Base-by-base conservation (phyloP, 2,113 vertebrate species). In the Dinomys branickii region DNA sequence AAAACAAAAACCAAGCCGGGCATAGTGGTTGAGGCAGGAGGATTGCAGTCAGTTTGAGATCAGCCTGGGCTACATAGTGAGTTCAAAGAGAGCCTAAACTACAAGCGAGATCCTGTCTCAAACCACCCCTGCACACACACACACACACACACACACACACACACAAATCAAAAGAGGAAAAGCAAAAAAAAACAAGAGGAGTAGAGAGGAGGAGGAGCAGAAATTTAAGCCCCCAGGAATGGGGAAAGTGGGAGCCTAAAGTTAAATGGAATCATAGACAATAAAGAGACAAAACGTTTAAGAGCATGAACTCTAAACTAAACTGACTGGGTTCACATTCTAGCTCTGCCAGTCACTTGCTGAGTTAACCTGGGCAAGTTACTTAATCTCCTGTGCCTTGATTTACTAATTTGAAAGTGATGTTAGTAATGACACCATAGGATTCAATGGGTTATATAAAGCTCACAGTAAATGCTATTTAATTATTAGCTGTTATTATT, bases 391-490 rank as follows among this genome's bases (percentile, higher is more conserved):
- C 91, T 78, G 14, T 78, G 24, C 44, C 12, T 87, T 80, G 63
- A 71, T 65, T 95, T 93, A 89, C 14, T 75, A 82, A 89, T 91
- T 82, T 86, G 38, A 86, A 97, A 93, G 87, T 82, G 35, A 35
- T 90, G 52, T 69, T 92, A 85, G 92, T 91, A 95, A 63, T 47
- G 75, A n/a, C 35, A 63, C 5, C 41, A 52, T 16, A 91, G 75
- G 41, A 93, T 59, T 89, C 30, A 86, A 38, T 83, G 73, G 12
- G n/a, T 91, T 88, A 28, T 89, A 91, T 63, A 93, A 94, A 93
- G 63, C 28, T 85, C 56, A 94, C 63, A 88, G 33, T 85, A 92
- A 91, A 52, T 83, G 13, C 35, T 77, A 63, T 33, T 81, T 69
- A 63, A 88, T 90, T 93, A 87, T 28, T 88, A 83, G 73, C 20